phyloP scores from a whole-genome alignment of 2,113 vertebrate genomes.

The Phocoena sinus region DNA sequence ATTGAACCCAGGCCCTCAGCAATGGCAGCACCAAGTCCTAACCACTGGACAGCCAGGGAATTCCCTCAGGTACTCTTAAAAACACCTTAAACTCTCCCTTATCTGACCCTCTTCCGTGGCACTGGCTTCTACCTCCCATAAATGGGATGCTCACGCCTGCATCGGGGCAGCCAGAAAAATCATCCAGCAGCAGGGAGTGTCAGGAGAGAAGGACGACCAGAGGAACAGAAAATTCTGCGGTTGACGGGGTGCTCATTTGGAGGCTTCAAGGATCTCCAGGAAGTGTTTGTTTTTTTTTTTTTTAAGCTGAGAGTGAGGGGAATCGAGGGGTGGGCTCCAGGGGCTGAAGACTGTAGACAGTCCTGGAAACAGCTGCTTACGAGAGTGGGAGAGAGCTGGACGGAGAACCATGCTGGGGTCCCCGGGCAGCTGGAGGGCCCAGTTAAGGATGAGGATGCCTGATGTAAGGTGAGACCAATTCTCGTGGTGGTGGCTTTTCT shows the following conservation, averaged over 20 bases:
- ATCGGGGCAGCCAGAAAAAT: not conserved
- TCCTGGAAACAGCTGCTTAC: no score
- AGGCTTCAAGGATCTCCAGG: rapidly evolving
- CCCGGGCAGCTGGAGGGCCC: not conserved
- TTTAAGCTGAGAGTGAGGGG: not conserved
- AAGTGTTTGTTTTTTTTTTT: not conserved
- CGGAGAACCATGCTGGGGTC: no score
- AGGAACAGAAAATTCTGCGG: no score
- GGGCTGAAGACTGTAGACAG: not conserved
- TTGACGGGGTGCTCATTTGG: rapidly evolving
- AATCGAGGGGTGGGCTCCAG: not conserved
- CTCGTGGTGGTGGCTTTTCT: not conserved
- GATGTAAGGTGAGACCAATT: not conserved
- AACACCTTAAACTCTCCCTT: rapidly evolving
- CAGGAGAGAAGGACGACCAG: not conserved
- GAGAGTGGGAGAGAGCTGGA: not conserved
- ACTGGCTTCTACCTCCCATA: not conserved
- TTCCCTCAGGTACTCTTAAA: not conserved
- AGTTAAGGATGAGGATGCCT: not conserved
- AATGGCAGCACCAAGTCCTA: no score
- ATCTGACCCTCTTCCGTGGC: rapidly evolving
- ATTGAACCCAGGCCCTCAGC: no score
- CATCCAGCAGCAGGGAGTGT: not conserved
- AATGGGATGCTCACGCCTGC: not conserved
- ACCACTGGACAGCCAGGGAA: not conserved